phyloP scores from a whole-genome alignment of 2,797 vertebrate species.

The Zalophus californianus region DNA sequence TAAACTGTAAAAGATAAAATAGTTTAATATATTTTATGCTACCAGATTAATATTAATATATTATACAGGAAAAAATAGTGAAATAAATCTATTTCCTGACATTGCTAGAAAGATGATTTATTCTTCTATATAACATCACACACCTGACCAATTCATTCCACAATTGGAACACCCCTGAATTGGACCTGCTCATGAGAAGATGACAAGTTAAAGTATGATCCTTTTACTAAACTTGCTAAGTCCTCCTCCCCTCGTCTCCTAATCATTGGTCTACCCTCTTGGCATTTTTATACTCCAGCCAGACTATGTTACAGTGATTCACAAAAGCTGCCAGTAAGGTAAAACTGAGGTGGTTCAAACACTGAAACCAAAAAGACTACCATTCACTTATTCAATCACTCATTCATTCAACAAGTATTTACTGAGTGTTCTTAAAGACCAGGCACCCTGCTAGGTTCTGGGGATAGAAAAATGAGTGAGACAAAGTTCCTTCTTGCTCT shows the following conservation, averaged over 20 bases:
- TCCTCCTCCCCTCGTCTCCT: not conserved
- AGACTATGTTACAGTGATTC: not conserved
- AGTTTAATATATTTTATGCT: slow-evolving; percentile 8
- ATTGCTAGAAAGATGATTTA: not conserved
- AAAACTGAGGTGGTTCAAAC: slow-evolving; percentile 32
- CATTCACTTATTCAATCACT: not conserved
- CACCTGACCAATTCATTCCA: not conserved
- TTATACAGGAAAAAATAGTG: not conserved
- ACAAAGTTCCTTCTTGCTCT: not conserved
- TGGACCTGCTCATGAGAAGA: not conserved
- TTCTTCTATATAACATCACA: not conserved
- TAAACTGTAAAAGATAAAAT: not conserved
- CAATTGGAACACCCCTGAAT: not conserved
- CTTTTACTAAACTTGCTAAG: not conserved
- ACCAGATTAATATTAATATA: not conserved
- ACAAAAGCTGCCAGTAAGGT: not conserved
- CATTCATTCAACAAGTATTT: not conserved
- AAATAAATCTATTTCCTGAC: not conserved
- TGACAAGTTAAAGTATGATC: not conserved
- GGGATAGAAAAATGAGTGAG: not conserved
- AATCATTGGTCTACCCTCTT: not conserved
- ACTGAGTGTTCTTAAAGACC: not conserved
- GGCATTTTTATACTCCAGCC: not conserved
- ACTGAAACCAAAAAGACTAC: not conserved
- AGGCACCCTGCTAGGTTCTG: not conserved